Evolutionary conservation across 2,888 invertebrate genomes (phyloP), one percentile per base, ranked within the genome.

Genomic region (Trissolcus japonicus): DNA sequence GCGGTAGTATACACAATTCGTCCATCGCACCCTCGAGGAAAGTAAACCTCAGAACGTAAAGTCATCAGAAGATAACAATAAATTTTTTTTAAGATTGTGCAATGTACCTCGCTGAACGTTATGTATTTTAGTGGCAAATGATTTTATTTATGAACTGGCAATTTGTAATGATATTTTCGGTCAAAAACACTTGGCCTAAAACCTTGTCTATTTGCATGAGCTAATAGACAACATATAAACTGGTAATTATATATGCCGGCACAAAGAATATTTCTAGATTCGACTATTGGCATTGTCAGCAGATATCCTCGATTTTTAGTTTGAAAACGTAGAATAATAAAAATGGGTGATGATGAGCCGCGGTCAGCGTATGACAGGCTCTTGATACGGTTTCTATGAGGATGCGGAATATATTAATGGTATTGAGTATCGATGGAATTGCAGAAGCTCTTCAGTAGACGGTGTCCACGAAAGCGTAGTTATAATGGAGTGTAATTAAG

Each of bases 401-500:
- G 46, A 73, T 69, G 60, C 48, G 65, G 80, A 80, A 81, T 82
- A 79, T 83, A 82, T 83, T 82, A 83, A 83, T 81, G 81, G 81
- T 84, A 85, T 85, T 83, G 85, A 86, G 83, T 83, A 81, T 77
- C 81, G 77, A 66, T 67, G 74, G 78, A 71, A 78, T 61, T 75
- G 79, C 72, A 80, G 75, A 77, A 68, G 66, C 83, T 72, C 78
- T 80, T 74, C 63, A 69, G 76, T 75, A 76, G 78, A 79, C 82
- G 80, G 73, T 72, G 80, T 66, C 82, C 82, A 84, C 82, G 81
- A 82, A 82, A 80, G 82, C 83, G 82, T 76, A 82, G 83, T 83
- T 84, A 86, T 86, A 86, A 85, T 85, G 81, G 83, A 83, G 82
- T 84, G 85, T 87, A 86, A 87, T 86, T 87, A 85, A 86, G 84